Evolutionary conservation across 1,140 invertebrate species (phyloP), one percentile per base, ranked within the genome.

Genomic region (Muscidifurax raptorellus): DNA sequence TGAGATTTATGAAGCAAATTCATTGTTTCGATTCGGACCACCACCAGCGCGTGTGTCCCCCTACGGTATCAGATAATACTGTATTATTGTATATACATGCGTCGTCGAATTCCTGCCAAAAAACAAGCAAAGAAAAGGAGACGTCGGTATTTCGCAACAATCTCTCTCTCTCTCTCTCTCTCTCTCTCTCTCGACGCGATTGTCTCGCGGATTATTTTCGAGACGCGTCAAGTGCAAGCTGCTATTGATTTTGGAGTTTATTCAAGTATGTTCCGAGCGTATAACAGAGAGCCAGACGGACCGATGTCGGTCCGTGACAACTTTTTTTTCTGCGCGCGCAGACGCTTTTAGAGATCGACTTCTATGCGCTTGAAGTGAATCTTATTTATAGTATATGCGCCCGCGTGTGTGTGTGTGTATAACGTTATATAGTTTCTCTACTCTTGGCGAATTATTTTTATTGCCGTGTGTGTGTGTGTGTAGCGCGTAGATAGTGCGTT

Each of bases 1-100:
- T 92, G 89, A 92, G 91, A 93, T 93, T 93, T 92, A 93, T 92
- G 91, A 92, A 92, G 91, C 91, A 92, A 92, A 93, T 92, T 92
- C 91, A 92, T 92, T 92, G 92, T 92, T 92, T 91, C 87, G 90
- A 90, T 87, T 90, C 84, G 90, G 90, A 92, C 91, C 91, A 92
- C 91, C 91, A 91, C 88, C 90, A 90, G 89, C 86, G 89, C 87
- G 86, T 85, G 69, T 88, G 83, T 80, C 86, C 86, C 83, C 84
- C 59, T n/a, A 64, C 7, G 44, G n/a, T n/a, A n/a, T n/a, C n/a
- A n/a, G n/a, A n/a, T n/a, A n/a, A n/a, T 22, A 59, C 18, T 7
- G 13, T 59, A n/a, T 18, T 1, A 0, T 4, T 22, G 18, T 52
- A 18, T 47, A 52, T 44, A 44, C 40, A 9, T 44, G 40, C 9